Conservation (phyloP, 1,140 invertebrate species). For the Pectinophora gossypiella region DNA sequence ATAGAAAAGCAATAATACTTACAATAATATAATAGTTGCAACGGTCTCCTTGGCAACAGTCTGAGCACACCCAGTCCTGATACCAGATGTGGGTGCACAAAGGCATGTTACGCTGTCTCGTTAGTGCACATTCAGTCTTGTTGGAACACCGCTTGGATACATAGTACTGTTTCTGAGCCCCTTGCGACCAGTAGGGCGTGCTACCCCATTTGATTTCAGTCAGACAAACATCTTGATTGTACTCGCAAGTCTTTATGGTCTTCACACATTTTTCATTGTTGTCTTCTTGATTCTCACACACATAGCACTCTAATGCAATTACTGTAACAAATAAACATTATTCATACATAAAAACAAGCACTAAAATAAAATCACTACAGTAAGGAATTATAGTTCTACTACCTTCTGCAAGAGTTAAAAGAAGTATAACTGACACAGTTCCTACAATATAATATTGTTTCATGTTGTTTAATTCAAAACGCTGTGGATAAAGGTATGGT, state of each 20-base stretch:
- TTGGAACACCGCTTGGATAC: conserved; percentile 94
- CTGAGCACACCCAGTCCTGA: conserved; percentile 97
- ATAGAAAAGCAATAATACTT: conserved; percentile 73
- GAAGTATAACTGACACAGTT: too few species aligned
- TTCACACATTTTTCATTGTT: conserved; percentile 97
- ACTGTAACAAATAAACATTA: too few species aligned
- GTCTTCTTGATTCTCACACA: too few species aligned
- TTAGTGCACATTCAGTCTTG: conserved; percentile 85
- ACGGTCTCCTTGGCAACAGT: conserved; percentile 97
- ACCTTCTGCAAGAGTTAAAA: too few species aligned
- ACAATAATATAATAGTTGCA: conserved; percentile 98
- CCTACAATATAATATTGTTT: too few species aligned
- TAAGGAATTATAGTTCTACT: too few species aligned
- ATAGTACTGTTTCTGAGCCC: conserved; percentile 95
- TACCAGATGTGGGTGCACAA: conserved; percentile 97
- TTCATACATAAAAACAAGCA: too few species aligned
- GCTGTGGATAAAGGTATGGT: too few species aligned
- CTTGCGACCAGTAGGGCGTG: conserved; percentile 95
- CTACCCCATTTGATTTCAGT: conserved; percentile 95
- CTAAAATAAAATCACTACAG: too few species aligned
- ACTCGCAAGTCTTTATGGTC: conserved; percentile 93
- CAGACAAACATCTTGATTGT: conserved; percentile 90
- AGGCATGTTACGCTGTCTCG: conserved; percentile 81
- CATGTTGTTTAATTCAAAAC: too few species aligned
- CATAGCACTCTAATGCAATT: too few species aligned